A percentile compares a stretch with the other conserved stretches of the same genome.
These are phyloP conservation scores for Proterorhinus semilunaris DNA, from an alignment of 2,113 vertebrate species.

Conservation along the genomic window DNA sequence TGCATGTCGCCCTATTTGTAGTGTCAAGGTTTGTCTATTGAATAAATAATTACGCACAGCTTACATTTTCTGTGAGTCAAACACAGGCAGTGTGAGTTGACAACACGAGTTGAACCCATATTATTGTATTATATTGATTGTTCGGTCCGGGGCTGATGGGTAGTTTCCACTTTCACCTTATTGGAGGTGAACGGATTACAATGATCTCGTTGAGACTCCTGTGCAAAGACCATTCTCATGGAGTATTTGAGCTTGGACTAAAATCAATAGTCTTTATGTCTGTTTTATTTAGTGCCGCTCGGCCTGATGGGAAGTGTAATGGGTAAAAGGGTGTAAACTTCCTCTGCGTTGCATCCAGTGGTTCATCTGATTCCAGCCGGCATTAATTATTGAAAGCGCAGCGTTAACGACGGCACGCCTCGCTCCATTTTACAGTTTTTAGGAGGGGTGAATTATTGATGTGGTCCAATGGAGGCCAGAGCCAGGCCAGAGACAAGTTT, in stretches of 20 bases:
- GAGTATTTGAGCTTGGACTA: constrained; percentile 1
- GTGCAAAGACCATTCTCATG: not conserved
- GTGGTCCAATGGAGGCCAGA: constrained; percentile 16
- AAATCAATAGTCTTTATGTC: not conserved
- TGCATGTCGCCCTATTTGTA: too few species aligned
- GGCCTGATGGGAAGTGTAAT: constrained; percentile 49
- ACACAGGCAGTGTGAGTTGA: too few species aligned
- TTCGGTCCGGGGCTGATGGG: too few species aligned
- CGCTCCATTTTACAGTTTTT: constrained; percentile 51
- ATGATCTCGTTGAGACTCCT: not conserved
- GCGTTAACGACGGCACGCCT: constrained; percentile 43
- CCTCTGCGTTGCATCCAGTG: constrained; percentile 25
- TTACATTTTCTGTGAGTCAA: too few species aligned
- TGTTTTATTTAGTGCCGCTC: not conserved
- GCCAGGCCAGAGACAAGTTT: constrained; percentile 14
- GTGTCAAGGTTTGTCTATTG: too few species aligned
- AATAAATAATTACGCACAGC: too few species aligned
- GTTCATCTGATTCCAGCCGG: constrained; percentile 35
- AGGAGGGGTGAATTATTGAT: constrained; percentile 48
- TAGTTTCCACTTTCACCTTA: too few species aligned
- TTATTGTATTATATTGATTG: too few species aligned
- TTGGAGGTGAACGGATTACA: not conserved
- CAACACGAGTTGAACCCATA: too few species aligned
- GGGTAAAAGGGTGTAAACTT: constrained; percentile 43
- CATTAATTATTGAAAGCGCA: constrained; percentile 51